Evolutionary conservation across 2,797 vertebrate genomes (phyloP).

Genomic region (Pachyuromys duprasi): DNA sequence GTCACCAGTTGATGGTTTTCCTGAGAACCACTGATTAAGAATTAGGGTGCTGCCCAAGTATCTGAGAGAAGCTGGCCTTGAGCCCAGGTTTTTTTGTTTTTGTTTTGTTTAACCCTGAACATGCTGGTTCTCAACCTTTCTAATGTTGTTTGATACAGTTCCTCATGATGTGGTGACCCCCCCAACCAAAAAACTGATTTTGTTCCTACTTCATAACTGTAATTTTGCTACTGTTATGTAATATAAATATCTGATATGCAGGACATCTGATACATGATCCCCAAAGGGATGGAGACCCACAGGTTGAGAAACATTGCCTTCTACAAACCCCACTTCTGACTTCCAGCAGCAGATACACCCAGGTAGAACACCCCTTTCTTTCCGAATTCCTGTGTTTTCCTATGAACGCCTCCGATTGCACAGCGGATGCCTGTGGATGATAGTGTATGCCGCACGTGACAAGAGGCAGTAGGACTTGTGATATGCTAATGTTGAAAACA

Average conservation of each 20-base stretch:
- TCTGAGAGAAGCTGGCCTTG: background rate
- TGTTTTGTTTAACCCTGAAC: background rate
- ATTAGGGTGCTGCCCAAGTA: background rate
- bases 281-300: background rate
- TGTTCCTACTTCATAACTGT: background rate
- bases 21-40: background rate
- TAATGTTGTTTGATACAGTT: background rate
- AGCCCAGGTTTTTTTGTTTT: background rate
- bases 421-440: fast-evolving
- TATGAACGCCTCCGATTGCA: background rate
- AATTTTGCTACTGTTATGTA: background rate
- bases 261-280: background rate
- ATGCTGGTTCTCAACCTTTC: background rate
- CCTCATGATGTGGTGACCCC: background rate
- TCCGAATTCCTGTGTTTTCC: background rate
- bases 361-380: background rate
- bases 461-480: background rate
- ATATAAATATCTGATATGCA: background rate
- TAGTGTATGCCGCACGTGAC: no score
- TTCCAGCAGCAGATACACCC: background rate
- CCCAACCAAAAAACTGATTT: background rate
- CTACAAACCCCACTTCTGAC: background rate
- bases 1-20: background rate
- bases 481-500: no score
- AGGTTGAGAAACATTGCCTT: background rate